Conservation (phyloP, 2,113 vertebrate species). For the Dascyllus trimaculatus region DNA sequence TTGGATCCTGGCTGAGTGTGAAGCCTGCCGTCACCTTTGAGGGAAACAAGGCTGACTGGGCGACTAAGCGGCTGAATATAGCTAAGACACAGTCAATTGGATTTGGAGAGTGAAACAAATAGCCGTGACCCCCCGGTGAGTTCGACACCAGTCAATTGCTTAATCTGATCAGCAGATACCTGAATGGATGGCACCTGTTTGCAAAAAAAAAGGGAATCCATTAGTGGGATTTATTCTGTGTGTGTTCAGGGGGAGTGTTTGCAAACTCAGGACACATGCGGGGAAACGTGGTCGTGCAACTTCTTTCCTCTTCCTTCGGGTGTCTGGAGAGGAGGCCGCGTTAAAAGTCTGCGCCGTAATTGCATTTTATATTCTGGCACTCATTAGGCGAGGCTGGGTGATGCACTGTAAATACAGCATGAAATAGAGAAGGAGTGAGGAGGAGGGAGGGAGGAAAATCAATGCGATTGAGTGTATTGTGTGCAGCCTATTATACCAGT, state of each 20-base stretch:
- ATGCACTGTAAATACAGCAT: conserved; percentile 50
- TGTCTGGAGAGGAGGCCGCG: background rate
- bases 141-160: conserved; percentile 56
- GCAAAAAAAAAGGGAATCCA: conserved; percentile 34
- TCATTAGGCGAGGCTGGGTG: conserved; percentile 43
- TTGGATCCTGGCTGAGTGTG: background rate
- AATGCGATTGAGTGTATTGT: conserved; percentile 43
- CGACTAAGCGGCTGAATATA: conserved; percentile 47
- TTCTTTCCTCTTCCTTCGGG: too few relatives aligned
- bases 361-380: conserved; percentile 24
- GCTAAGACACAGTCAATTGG: conserved; percentile 56
- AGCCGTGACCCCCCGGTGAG: conserved; percentile 49
- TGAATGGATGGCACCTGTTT: conserved; percentile 58
- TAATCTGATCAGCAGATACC: conserved; percentile 62
- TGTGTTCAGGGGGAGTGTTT: background rate
- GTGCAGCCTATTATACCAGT: conserved; percentile 36
- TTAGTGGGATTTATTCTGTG: conserved; percentile 41
- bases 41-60: conserved; percentile 16
- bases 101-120: conserved; percentile 73
- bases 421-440: background rate
- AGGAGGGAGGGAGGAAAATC: conserved; percentile 25
- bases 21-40: conserved; percentile 20
- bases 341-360: conserved; percentile 41
- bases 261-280: background rate
- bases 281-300: background rate